Conservation (phyloP, 2,797 vertebrate genomes). For the Phoebastria nigripes region DNA sequence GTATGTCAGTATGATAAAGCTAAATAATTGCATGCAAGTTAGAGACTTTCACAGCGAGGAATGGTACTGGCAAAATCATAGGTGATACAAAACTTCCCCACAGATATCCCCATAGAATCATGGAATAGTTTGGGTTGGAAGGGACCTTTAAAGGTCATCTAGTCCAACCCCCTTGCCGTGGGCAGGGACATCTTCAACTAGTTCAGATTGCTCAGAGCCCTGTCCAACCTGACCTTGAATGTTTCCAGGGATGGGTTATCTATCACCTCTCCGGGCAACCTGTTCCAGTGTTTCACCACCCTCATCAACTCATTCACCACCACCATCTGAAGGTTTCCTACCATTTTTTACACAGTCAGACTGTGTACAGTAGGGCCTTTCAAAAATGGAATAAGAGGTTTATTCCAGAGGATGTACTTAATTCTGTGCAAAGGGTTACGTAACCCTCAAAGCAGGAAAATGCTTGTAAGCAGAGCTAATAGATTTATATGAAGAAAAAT, state of each 20-base stretch:
- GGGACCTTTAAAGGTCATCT: no score
- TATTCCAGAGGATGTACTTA: not conserved
- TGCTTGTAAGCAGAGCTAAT: not conserved
- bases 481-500: not conserved
- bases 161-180: no score
- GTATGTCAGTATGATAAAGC: not conserved
- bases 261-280: no score
- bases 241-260: no score
- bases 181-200: no score
- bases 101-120: not conserved
- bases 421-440: not conserved
- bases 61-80: not conserved
- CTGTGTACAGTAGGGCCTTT: not conserved
- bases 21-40: not conserved
- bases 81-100: not conserved
- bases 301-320: no score
- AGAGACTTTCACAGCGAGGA: not conserved
- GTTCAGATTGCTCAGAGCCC: no score
- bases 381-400: not conserved
- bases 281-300: no score
- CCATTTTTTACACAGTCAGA: not conserved
- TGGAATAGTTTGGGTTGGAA: no score
- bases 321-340: not conserved
- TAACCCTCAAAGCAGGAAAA: not conserved
- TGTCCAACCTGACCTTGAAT: no score